Conservation (phyloP, 1,140 invertebrate genomes). For the Lordiphosa collinella region DNA sequence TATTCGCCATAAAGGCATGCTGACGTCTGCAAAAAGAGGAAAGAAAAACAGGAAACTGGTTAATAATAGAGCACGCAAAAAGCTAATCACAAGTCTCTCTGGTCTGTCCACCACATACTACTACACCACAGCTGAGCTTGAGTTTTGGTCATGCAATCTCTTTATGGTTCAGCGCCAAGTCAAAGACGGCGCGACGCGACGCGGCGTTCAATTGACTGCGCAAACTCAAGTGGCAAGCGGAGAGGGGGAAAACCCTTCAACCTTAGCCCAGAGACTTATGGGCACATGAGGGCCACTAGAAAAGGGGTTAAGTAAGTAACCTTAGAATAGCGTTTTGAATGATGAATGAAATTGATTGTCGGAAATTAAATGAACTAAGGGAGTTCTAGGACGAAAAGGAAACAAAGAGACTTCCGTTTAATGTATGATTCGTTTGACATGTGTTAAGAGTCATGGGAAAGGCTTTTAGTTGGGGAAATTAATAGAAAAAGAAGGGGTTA, state of each 20-base stretch:
- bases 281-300: constrained; percentile 17
- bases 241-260: constrained; percentile 13
- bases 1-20: constrained; percentile 80
- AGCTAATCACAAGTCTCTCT: constrained; percentile 33
- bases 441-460: no score
- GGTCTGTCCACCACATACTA: neutral
- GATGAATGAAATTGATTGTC: no score
- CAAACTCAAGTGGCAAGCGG: constrained; percentile 47
- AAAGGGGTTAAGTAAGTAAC: constrained; percentile 3
- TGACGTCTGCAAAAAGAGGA: constrained; percentile 78
- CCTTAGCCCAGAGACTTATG: constrained; percentile 6
- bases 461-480: no score
- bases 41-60: constrained; percentile 44
- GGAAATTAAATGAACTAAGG: no score
- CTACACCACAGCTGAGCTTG: constrained; percentile 34
- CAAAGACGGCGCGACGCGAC: constrained; percentile 14
- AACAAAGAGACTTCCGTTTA: no score
- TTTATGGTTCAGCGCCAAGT: constrained; percentile 60
- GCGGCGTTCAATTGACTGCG: constrained; percentile 55
- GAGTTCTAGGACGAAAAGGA: no score
- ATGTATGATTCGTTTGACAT: no score
- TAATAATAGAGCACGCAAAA: constrained; percentile 65
- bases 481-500: no score
- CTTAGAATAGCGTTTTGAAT: neutral
- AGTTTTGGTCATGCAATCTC: constrained; percentile 51